A percentile compares a stretch with the other conserved stretches of the same genome.
Evolutionary conservation across 2,888 invertebrate species (phyloP).

Genomic region (Melinaea marsaeus): DNA sequence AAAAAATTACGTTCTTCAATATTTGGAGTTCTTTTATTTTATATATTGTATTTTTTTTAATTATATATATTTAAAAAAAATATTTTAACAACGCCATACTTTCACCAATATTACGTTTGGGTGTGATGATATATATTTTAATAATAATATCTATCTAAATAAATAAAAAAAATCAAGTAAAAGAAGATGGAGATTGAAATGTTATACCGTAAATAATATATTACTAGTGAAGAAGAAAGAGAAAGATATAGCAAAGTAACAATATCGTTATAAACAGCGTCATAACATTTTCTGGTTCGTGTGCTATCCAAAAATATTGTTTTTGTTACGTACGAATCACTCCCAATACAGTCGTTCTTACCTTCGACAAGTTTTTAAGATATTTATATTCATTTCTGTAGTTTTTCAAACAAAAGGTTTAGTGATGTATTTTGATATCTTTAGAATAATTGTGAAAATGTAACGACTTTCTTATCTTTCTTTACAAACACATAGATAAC

Average conservation of each 20-base stretch:
- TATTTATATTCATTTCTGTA: slow-evolving; percentile 13
- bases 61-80: too few species aligned
- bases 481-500: too few species aligned
- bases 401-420: slow-evolving; percentile 8
- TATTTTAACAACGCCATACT: too few species aligned
- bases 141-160: too few species aligned
- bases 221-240: slow-evolving; percentile 1
- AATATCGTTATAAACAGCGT: slow-evolving; percentile 10
- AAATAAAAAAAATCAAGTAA: background rate
- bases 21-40: too few species aligned
- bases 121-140: too few species aligned
- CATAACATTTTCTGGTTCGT: slow-evolving; percentile 14
- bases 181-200: background rate
- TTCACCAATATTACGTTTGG: too few species aligned
- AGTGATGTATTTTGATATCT: background rate
- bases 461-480: too few species aligned
- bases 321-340: slow-evolving; percentile 42
- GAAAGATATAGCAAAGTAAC: slow-evolving; percentile 5
- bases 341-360: slow-evolving; percentile 40
- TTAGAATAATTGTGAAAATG: background rate
- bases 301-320: slow-evolving; percentile 42
- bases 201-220: background rate
- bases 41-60: too few species aligned
- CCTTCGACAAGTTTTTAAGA: slow-evolving; percentile 18
- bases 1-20: too few species aligned